Base-by-base conservation (phyloP, 2,888 invertebrate species). In the Plagodis pulveraria region DNA sequence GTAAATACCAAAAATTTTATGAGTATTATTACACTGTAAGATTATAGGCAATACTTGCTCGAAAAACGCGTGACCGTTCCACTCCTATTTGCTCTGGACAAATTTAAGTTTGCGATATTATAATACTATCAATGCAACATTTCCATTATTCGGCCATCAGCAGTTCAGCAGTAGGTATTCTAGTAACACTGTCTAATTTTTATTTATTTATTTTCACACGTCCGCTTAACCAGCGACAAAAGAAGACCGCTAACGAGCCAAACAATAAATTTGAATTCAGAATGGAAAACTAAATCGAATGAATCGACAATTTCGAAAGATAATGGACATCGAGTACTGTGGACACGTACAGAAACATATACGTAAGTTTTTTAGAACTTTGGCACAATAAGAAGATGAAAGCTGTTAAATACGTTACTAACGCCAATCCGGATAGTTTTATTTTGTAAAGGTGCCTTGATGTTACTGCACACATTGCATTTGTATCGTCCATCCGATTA, bases 211-310 rank as follows among this genome's bases (percentile, higher is more conserved):
- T 80, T 81, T 83, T 82, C 82, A 83, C 85, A 86, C 84, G 84
- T 80, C 71, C 78, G 78, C 76, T 83, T 84, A 78, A 62, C 59
- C 73, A 78, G 68, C 66, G 66, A 87, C 78, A 87, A 85, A 84
- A 79, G 80, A 81, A 69, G 53, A 61, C 71, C 69, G 75, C 79
- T 87, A 87, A 87, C 86, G 84, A 87, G 81, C 75, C 74, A 73
- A 78, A 83, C 84, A 86, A 86, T 80, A 77, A 80, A 76, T 82
- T 79, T 76, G 77, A 82, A 83, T 84, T 84, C 76, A 77, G 76
- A 83, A 83, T 83, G 77, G 77, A 84, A 86, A 87, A 88, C 86
- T 87, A 87, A 86, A 85, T 82, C 84, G 83, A 78, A 87, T 87
- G 87, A 88, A 81, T 87, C 84, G 85, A 78, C 87, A 87, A 70